Conservation (phyloP, 2,797 vertebrate genomes). For the Capromys pilorides region DNA sequence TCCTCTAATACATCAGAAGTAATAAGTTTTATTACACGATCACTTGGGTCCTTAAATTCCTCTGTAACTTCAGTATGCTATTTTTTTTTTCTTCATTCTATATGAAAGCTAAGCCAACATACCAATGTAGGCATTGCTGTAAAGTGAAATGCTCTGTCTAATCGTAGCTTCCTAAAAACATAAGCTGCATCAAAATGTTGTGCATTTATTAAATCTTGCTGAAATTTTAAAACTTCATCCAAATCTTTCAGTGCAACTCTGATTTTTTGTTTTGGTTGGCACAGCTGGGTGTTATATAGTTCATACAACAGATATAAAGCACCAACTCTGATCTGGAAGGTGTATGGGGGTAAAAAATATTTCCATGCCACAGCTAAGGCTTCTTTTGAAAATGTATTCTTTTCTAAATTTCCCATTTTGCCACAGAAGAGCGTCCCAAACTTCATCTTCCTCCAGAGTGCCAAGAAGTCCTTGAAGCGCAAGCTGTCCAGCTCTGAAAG, state of each 20-base stretch:
- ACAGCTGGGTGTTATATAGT: no score
- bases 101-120: constrained; percentile 89
- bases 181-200: constrained; percentile 93
- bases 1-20: no score
- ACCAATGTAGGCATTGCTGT: constrained; percentile 93
- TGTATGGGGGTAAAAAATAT: no score
- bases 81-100: constrained; percentile 87
- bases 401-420: no score
- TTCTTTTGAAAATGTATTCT: no score
- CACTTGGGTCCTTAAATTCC: constrained; percentile 83
- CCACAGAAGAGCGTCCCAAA: no score
- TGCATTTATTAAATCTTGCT: constrained; percentile 90
- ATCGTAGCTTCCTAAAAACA: constrained; percentile 88
- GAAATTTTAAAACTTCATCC: constrained; percentile 90
- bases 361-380: no score
- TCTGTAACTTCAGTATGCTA: constrained; percentile 81
- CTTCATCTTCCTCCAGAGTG: no score
- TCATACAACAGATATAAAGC: no score
- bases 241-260: constrained; percentile 93
- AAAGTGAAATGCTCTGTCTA: constrained; percentile 91
- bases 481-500: constrained; percentile 91
- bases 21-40: no score
- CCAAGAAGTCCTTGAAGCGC: constrained; percentile 82
- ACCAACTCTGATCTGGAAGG: no score
- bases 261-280: constrained; percentile 84